Evolutionary conservation across 2,888 invertebrate species (phyloP), one percentile per base, ranked within the genome.

Genomic region (Eristalis intricaria): DNA sequence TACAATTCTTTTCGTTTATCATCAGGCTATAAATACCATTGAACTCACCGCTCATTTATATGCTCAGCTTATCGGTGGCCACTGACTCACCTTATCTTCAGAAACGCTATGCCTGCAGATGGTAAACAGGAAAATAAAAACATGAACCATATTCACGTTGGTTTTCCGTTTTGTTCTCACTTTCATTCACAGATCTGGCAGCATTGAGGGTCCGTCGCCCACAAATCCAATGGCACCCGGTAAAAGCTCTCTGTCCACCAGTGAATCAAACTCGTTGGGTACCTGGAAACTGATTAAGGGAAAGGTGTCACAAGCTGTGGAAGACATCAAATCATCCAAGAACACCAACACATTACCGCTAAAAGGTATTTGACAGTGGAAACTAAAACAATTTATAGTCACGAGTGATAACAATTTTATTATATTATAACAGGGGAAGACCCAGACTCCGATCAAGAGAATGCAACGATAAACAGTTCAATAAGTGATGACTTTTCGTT

Each of bases 201-300:
- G 93, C 89, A 91, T 92, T 81, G 93, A 93, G 88, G 91, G 91
- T 22, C 84, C 90, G 15, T 91, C 91, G 15, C 91, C 92, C 15
- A 91, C 92, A 26, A 88, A 90, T 13, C 84, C 90, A 32, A 91
- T 90, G 4, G 90, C 91, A 35, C 90, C 90, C 89, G 85, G 90
- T 40, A 90, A 91, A 75, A 89, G 90, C 40, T 90, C 91, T 63
- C 50, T 85, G 29, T 90, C 92, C 1, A 90, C 89, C 77, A 89
- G 90, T 73, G 92, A 90, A 81, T 89, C 90, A 38, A 90, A 91
- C 38, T 89, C 91, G 38, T 90, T 92, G 15, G 92, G 93, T 78
- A 92, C 93, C 83, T 93, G 93, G 93, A 92, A 92, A 86, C 89
- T 93, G 71, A 92, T 93, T 87, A 93, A 93, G 89, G 93, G 93